These are phyloP conservation scores for Romanomermis culicivorax DNA, from an alignment of 2,888 invertebrate species.

Conservation along the genomic window DNA sequence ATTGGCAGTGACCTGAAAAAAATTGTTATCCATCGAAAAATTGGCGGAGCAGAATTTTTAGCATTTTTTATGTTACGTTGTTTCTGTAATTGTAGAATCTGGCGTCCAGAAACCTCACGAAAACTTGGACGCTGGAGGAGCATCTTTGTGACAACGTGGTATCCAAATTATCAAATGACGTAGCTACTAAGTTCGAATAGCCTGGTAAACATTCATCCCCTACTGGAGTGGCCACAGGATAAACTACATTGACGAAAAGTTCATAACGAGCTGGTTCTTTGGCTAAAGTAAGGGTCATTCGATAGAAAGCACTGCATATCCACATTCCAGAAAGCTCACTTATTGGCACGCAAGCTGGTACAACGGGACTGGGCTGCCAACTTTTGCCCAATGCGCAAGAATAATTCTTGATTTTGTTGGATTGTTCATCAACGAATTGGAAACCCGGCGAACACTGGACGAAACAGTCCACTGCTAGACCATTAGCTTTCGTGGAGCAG, in stretches of 20 bases:
- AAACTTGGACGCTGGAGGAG: constrained; percentile 80
- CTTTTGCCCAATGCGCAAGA: constrained; percentile 51
- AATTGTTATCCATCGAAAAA: background rate
- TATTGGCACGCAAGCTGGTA: constrained; percentile 81
- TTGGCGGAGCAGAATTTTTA: background rate
- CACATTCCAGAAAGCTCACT: no score
- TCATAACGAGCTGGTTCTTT: constrained; percentile 28
- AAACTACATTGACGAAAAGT: constrained; percentile 20
- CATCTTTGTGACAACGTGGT: constrained; percentile 65
- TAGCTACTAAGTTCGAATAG: constrained; percentile 20
- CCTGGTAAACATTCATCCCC: constrained; percentile 22
- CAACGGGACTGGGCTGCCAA: constrained; percentile 68
- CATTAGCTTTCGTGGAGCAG: constrained; percentile 55
- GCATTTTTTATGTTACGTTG: constrained; percentile 17
- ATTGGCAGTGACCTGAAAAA: constrained; percentile 42
- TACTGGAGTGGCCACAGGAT: constrained; percentile 19
- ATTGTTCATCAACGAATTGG: constrained; percentile 8
- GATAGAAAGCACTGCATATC: no score
- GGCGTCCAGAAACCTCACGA: constrained; percentile 65
- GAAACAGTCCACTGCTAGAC: constrained; percentile 37
- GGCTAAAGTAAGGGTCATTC: constrained; percentile 20
- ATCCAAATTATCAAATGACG: constrained; percentile 39
- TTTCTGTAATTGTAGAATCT: constrained; percentile 32
- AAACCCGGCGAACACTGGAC: constrained; percentile 19
- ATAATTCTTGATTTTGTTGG: constrained; percentile 48